These are phyloP conservation scores for Chionis minor DNA, from an alignment of 2,113 vertebrate genomes.

Conservation along the genomic window DNA sequence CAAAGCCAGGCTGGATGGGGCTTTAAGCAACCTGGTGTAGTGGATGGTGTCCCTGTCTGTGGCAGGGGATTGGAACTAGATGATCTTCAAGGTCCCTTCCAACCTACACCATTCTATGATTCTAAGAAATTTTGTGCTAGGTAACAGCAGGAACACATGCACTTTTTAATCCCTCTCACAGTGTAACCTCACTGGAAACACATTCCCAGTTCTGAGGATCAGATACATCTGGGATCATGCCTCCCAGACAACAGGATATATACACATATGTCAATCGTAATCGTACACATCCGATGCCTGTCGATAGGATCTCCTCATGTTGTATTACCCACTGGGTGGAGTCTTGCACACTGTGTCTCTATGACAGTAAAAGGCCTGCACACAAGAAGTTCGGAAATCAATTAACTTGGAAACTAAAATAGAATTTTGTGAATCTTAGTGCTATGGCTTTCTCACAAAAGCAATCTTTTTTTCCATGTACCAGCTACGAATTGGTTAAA, in stretches of 20 bases:
- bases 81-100: no score
- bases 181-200: not conserved
- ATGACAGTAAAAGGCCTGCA: not conserved
- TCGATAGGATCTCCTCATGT: not conserved
- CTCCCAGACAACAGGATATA: not conserved
- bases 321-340: not conserved
- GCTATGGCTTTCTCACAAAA: not conserved
- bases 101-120: no score
- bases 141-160: fast-evolving
- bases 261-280: not conserved
- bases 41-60: no score
- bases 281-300: not conserved
- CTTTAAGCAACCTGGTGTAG: no score
- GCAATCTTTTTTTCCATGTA: not conserved
- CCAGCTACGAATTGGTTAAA: not conserved
- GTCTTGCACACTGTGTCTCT: not conserved
- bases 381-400: not conserved
- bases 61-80: no score
- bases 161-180: not conserved
- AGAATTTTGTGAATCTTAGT: not conserved
- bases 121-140: not conserved
- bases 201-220: not conserved
- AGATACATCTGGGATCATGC: not conserved
- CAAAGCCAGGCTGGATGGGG: no score
- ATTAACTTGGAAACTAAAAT: not conserved